phyloP scores from a whole-genome alignment of 2,888 invertebrate genomes.

The Drosophila picticornis region DNA sequence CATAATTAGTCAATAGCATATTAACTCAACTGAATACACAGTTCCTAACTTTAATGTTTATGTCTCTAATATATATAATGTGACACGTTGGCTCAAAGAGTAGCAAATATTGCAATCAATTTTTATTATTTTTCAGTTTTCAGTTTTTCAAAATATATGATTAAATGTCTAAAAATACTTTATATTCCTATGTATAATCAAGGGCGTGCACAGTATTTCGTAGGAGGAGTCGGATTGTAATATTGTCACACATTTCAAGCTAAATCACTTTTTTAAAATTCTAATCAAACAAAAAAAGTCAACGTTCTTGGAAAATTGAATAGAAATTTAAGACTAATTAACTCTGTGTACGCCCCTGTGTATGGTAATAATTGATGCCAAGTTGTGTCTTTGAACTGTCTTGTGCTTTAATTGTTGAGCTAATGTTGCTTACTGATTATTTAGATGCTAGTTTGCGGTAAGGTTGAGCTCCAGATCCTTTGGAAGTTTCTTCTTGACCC shows the following conservation, averaged over 20 bases:
- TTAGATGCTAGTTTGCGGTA: slow-evolving; percentile 14
- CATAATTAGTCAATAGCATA: neutral
- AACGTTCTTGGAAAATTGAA: neutral
- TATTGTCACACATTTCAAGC: neutral
- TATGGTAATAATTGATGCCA: slow-evolving; percentile 31
- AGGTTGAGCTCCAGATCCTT: slow-evolving; percentile 41
- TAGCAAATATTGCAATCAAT: neutral
- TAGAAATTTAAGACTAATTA: neutral
- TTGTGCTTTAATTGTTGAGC: slow-evolving; percentile 31
- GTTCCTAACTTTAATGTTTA: neutral
- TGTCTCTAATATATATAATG: neutral
- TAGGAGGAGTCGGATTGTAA: neutral
- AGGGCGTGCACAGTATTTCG: neutral
- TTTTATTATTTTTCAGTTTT: neutral
- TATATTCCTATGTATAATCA: neutral
- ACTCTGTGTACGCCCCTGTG: neutral
- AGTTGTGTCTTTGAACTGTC: slow-evolving; percentile 61
- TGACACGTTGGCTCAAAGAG: neutral
- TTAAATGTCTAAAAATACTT: neutral
- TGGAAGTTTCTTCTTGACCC: slow-evolving; percentile 65
- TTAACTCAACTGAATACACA: neutral
- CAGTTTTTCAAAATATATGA: too few relatives aligned
- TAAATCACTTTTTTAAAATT: neutral
- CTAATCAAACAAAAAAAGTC: neutral
- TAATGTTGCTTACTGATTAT: slow-evolving; percentile 13